Percentiles rank a stretch among this genome's conserved stretches.
Evolutionary conservation across 2,113 vertebrate genomes (phyloP).

Genomic region (Oxygymnocypris stewartii): DNA sequence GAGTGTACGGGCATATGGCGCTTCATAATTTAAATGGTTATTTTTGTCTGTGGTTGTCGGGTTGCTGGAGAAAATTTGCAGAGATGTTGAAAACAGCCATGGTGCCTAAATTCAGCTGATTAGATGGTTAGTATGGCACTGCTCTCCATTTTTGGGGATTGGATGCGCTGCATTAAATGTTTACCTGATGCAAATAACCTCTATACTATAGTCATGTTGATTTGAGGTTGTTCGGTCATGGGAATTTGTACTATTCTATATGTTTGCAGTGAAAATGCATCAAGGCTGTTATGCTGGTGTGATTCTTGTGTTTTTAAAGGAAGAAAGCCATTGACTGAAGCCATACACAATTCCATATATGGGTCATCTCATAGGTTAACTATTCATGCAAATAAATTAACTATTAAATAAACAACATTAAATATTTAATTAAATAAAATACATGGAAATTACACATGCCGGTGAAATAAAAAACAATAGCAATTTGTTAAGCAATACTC

Average conservation of each 20-base stretch:
- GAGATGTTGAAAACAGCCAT: constrained; percentile 21
- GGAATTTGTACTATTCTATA: too few species aligned
- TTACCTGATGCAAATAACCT: constrained; percentile 11
- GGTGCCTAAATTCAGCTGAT: constrained; percentile 28
- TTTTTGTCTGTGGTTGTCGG: constrained; percentile 47
- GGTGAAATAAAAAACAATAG: background rate
- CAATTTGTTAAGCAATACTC: background rate
- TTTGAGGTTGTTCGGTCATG: background rate
- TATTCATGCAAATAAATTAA: background rate
- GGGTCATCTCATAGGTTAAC: background rate
- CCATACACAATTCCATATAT: background rate
- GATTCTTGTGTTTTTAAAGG: background rate
- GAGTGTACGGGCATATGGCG: constrained; percentile 48
- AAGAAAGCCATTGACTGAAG: background rate
- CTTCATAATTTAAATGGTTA: constrained; percentile 52
- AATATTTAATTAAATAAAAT: background rate
- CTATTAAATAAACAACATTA: background rate
- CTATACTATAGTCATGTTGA: background rate
- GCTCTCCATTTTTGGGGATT: background rate
- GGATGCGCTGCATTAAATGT: constrained; percentile 4
- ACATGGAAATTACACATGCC: background rate
- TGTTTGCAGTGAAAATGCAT: background rate
- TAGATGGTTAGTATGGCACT: constrained; percentile 8
- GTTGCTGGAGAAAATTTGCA: constrained; percentile 39
- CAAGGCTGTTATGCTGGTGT: background rate